Evolutionary conservation across 2,888 invertebrate genomes (phyloP), one percentile per base, ranked within the genome.

Genomic region (Cistogaster globosa): DNA sequence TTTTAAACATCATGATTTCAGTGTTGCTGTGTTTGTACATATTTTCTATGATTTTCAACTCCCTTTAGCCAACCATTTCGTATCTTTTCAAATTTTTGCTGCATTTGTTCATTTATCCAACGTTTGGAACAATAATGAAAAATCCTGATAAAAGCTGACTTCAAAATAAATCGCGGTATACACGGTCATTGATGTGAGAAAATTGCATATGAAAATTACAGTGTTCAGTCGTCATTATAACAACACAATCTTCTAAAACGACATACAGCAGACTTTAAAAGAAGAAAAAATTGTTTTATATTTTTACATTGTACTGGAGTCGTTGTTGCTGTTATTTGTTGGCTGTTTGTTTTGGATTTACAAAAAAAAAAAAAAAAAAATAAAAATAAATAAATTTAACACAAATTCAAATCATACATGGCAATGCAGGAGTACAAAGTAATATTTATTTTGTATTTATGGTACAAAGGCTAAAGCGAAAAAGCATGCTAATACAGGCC

Each of bases 121-220:
- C 55, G 48, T 62, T 62, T 18, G 53, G n/a, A 55, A 55, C 67
- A 76, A 81, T 72, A 84, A 76, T 76, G 71, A 78, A 78, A 84
- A 67, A 81, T 82, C 69, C 85, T 78, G 78, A 69, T 78, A 71
- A 81, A 81, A 85, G 74, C 84, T 68, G 77, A 77, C 77, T 77
- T 78, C 67, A 69, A 78, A 82, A 78, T 81, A 82, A 78, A 82
- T 85, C 81, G 74, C 74, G 77, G 58, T 77, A 80, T 77, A 76
- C 84, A 80, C 74, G 85, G 81, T 63, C 74, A 85, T 82, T 85
- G 85, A 82, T 85, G 82, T 74, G 84, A 58, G 78, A 79, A 85
- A 79, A 85, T 82, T 82, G 75, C 75, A 75, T 84, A 82, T 77
- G 81, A 74, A 85, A 85, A 75, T 74, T 74, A 78, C 78, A 82